Evolutionary conservation across 1,140 invertebrate species (phyloP).

Genomic region (Aphelinus certus): DNA sequence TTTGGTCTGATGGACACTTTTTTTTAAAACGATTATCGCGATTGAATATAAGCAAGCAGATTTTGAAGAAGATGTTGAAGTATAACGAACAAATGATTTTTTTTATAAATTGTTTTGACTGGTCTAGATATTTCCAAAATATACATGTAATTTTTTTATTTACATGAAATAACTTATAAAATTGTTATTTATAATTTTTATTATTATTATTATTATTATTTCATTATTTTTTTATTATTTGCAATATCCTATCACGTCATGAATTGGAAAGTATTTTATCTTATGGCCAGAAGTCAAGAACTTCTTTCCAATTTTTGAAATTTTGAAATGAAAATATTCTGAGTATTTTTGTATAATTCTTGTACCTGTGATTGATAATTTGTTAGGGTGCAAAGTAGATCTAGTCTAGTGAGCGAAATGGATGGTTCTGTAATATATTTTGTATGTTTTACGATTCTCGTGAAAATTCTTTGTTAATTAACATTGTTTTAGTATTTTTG

Average conservation of each 20-base stretch:
- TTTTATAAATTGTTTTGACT: no score
- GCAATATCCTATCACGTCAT: neutral
- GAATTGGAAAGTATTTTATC: no score
- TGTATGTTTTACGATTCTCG: constrained; percentile 17
- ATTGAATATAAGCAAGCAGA: no score
- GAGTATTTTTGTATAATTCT: constrained; percentile 16
- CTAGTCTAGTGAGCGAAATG: constrained; percentile 15
- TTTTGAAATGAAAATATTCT: neutral
- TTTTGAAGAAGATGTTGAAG: no score
- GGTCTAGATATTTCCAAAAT: no score
- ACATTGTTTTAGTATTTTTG: neutral
- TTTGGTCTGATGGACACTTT: no score
- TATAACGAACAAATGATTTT: no score
- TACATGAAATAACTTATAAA: neutral
- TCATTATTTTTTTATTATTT: neutral
- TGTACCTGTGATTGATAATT: neutral
- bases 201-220: no score
- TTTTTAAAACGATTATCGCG: no score
- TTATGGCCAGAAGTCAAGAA: neutral
- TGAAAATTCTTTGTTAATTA: constrained; percentile 8
- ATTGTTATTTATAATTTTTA: neutral
- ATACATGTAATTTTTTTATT: no score
- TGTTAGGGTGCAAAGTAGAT: constrained; percentile 12
- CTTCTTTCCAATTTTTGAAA: no score
- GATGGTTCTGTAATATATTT: constrained; percentile 13